Base-by-base conservation (phyloP, 2,888 invertebrate species). In the Aphidoletes aphidimyza region DNA sequence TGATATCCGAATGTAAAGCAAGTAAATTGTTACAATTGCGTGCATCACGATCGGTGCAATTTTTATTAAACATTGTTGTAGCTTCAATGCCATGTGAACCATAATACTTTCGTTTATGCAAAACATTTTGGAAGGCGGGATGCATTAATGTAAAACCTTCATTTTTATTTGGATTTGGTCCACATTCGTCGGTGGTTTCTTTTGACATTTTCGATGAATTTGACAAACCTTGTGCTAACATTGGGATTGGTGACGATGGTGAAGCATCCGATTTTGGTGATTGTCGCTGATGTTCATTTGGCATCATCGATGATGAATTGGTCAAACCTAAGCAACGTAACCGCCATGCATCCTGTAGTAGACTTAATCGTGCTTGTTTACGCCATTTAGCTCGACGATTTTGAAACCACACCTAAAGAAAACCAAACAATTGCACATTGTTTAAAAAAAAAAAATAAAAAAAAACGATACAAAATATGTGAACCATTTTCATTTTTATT, bases 291-390 rank as follows among this genome's bases (percentile, higher is more conserved):
- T 83, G 84, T 81, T 39, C 81, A 81, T 11, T 81, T 22, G 39
- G 0, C n/a, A 81, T 22, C 39, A 45, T 83, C 30, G 83, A 83
- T 22, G 83, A 42, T 45, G 83, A 26, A 0, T 93, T 91, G 6
- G 93, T 93, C 19, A 94, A 89, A 9, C 96, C 96, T 34, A 96
- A 91, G 88, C 96, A 96, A 86, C 96, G 93, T 95, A 97, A 96
- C 87, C 96, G 91, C 96, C 96, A 97, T 0, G 97, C 96, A 88
- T 96, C 97, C 88, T 97, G 96, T 30, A 97, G 91, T 84, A 97
- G 91, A 88, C 96, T 96, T 85, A 97, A 91, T 0, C 96, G 92
- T 0, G 96, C 96, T 88, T 96, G 96, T 88, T 97, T 97, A 26
- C 97, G 92, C 97, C 97, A 97, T 89, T 97, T 97, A 6, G 97